Base-by-base conservation (phyloP, 2,888 invertebrate species). In the Resseliella maxima region DNA sequence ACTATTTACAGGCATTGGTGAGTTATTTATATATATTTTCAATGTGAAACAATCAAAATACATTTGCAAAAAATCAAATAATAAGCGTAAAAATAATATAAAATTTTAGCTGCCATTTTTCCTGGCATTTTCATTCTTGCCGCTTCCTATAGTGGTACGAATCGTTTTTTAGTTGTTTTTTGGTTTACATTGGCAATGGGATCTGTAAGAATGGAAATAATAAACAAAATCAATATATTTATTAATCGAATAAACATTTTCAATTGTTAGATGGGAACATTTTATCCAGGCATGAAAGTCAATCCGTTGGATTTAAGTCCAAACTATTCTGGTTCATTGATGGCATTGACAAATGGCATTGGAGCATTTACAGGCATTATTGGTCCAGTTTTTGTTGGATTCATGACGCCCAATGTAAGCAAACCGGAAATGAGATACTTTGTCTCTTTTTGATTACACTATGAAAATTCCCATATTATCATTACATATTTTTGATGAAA, bases 351-450 rank as follows among this genome's bases (percentile, higher is more conserved):
- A 12, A 94, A 94, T 88, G 95, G 95, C 0, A 94, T 95, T 85
- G 95, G 94, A 24, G 94, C 95, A 0, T 92, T 95, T 24, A 94
- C 94, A 0, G 95, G 95, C 59, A 94, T 95, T 88, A 91, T 95
- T 36, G 94, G 94, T 0, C 95, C 95, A 0, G 93, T 93, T 88
- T 92, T 95, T 83, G 94, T 95, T 50, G 94, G 94, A 21, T 90
- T 93, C 54, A 90, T 95, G 88, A 94, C 94, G 86, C 93, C 94
- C 88, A 93, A 94, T 91, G 93, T 93, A 91, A 93, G 93, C 92
- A n/a, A 50, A 12, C 5, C n/a, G n/a, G 12, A 41, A 41, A n/a
- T n/a, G n/a, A n/a, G n/a, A 41, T 41, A 41, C 12, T 41, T 41
- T 41, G n/a, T 12, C 41, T 8, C 5, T 8, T 12, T 41, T 41